These are phyloP conservation scores for Diplogasteroides magnus DNA, from an alignment of 1,140 invertebrate genomes.

Conservation along the genomic window DNA sequence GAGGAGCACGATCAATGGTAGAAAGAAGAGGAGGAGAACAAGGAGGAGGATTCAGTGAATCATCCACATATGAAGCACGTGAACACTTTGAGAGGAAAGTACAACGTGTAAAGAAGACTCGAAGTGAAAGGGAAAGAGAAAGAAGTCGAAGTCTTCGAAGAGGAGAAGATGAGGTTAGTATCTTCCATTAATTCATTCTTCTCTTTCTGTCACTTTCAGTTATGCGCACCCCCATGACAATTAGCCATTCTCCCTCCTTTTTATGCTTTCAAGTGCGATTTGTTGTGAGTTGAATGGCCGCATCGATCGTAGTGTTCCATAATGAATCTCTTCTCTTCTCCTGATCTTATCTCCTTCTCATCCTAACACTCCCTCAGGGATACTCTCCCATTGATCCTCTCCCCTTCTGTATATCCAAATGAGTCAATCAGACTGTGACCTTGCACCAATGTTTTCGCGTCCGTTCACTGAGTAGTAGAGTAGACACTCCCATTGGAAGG, in stretches of 20 bases:
- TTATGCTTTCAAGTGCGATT: slow-evolving; percentile 9
- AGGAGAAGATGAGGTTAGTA: slow-evolving; percentile 18
- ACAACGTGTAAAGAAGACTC: slow-evolving; percentile 46
- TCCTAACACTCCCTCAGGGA: slow-evolving; percentile 8
- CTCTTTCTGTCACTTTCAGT: too few relatives aligned
- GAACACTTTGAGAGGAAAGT: slow-evolving; percentile 54
- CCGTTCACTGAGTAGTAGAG: slow-evolving; percentile 13
- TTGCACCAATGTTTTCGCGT: background rate
- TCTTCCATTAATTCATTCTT: background rate
- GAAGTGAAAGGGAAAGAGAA: slow-evolving; percentile 36
- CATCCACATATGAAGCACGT: slow-evolving; percentile 46
- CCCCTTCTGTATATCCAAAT: background rate
- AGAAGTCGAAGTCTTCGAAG: slow-evolving; percentile 10
- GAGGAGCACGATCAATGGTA: background rate
- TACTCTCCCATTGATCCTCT: background rate
- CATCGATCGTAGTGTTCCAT: background rate
- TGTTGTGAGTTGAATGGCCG: background rate
- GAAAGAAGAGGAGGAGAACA: background rate
- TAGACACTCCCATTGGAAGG: background rate
- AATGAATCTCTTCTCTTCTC: background rate
- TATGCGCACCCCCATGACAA: too few relatives aligned
- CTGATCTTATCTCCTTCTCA: background rate
- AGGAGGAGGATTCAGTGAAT: slow-evolving; percentile 45
- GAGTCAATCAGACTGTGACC: background rate
- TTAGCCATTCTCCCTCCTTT: too few relatives aligned